Evolutionary conservation across 1,140 invertebrate species (phyloP).

Genomic region (Drosophila santomea): DNA sequence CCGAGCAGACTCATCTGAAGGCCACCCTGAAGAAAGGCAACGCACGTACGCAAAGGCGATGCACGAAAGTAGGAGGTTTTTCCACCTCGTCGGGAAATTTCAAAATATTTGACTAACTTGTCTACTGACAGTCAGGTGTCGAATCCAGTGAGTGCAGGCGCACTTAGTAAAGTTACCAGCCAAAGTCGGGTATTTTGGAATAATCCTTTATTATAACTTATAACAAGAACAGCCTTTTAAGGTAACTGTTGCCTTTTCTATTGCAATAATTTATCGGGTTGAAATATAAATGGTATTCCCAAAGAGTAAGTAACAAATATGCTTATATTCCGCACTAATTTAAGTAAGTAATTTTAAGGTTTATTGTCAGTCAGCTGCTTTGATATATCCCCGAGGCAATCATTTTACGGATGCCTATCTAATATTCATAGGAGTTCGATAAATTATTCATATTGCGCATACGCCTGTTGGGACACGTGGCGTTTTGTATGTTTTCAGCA

Average conservation of each 20-base stretch:
- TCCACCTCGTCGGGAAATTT: conserved; percentile 8
- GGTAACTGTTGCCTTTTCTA: too few relatives aligned
- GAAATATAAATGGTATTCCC: too few relatives aligned
- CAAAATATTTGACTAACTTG: conserved; percentile 28
- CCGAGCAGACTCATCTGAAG: conserved; percentile 28
- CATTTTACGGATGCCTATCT: conserved; percentile 22
- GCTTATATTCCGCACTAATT: too few relatives aligned
- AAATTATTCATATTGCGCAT: conserved; percentile 39
- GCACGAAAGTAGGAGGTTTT: conserved; percentile 7
- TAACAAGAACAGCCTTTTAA: too few relatives aligned
- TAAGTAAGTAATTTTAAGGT: not conserved
- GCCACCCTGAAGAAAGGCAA: conserved; percentile 8
- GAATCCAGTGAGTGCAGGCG: not conserved
- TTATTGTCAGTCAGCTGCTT: not conserved
- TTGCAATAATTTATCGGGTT: too few relatives aligned
- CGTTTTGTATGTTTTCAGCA: conserved; percentile 17
- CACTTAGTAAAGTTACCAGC: not conserved
- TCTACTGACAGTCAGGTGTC: not conserved
- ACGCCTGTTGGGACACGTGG: conserved; percentile 15
- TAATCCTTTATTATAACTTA: too few relatives aligned
- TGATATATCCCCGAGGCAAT: not conserved
- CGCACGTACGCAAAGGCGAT: conserved; percentile 31
- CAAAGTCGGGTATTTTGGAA: not conserved
- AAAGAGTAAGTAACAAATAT: too few relatives aligned
- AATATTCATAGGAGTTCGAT: not conserved